Conservation (phyloP, 2,888 invertebrate genomes). For the Seira ritae region DNA sequence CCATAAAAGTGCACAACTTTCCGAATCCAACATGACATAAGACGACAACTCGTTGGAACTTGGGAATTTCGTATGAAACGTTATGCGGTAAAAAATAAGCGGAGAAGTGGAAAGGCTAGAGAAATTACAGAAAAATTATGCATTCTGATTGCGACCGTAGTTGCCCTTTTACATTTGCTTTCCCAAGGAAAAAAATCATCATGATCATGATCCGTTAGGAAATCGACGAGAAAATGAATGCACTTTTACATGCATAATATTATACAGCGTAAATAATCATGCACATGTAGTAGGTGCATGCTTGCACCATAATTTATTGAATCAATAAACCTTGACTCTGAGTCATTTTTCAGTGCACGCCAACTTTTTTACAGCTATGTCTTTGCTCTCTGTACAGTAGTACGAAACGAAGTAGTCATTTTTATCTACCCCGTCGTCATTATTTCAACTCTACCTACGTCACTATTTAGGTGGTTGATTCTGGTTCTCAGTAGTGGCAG, state of each 20-base stretch:
- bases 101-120: too few relatives aligned
- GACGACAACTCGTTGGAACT: constrained; percentile 13
- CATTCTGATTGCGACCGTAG: too few relatives aligned
- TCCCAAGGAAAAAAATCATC: too few relatives aligned
- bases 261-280: not conserved
- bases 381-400: too few relatives aligned
- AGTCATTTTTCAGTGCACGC: not conserved
- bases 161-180: too few relatives aligned
- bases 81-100: too few relatives aligned
- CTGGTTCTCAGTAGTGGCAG: not conserved
- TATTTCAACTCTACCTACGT: constrained; percentile 13
- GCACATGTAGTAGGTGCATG: not conserved
- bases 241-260: constrained; percentile 20
- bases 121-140: too few relatives aligned
- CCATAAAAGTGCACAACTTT: too few relatives aligned
- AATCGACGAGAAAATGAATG: not conserved
- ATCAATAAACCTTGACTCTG: constrained; percentile 59
- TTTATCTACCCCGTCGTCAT: constrained; percentile 5
- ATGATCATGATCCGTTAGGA: too few relatives aligned
- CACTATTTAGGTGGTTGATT: not conserved
- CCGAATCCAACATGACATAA: constrained; percentile 10
- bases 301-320: constrained; percentile 39
- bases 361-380: too few relatives aligned
- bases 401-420: not conserved
- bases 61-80: too few relatives aligned